These are phyloP conservation scores for Felis chaus DNA, from an alignment of 2,113 vertebrate genomes.

Conservation along the genomic window DNA sequence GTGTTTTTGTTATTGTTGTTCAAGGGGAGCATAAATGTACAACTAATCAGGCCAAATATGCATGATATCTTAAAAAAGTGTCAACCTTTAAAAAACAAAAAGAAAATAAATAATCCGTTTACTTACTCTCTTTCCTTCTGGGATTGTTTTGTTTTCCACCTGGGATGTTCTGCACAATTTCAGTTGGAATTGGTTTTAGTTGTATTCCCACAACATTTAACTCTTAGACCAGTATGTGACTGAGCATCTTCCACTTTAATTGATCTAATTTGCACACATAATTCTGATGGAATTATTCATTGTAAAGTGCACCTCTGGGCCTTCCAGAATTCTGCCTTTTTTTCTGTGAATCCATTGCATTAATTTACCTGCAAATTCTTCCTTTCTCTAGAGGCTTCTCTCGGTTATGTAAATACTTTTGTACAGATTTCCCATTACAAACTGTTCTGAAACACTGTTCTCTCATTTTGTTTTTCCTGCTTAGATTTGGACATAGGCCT, in stretches of 20 bases:
- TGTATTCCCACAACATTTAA: slow-evolving; percentile 69
- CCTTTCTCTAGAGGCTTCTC: slow-evolving; percentile 65
- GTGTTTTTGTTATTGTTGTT: background rate
- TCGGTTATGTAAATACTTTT: slow-evolving; percentile 73
- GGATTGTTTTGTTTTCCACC: slow-evolving; percentile 47
- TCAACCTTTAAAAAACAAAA: slow-evolving; percentile 9
- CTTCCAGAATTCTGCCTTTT: slow-evolving; percentile 48
- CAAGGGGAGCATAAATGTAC: background rate
- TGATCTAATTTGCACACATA: slow-evolving; percentile 77
- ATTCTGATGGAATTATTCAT: slow-evolving; percentile 79
- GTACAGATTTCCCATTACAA: slow-evolving; percentile 54
- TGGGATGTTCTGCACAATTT: slow-evolving; percentile 30
- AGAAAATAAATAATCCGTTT: slow-evolving; percentile 42
- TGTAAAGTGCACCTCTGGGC: slow-evolving; percentile 72
- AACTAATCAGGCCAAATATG: background rate
- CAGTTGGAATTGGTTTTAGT: slow-evolving; percentile 58
- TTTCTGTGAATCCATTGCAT: slow-evolving; percentile 69
- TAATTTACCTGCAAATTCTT: slow-evolving; percentile 75
- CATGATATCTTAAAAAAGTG: background rate
- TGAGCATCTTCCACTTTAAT: slow-evolving; percentile 76
- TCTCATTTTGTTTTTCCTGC: slow-evolving; percentile 18
- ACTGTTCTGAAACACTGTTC: slow-evolving; percentile 50
- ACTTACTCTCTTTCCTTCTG: slow-evolving; percentile 22
- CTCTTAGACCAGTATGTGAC: slow-evolving; percentile 70
- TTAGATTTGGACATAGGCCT: background rate